Evolutionary conservation across 2,113 vertebrate genomes (phyloP), one percentile per base, ranked within the genome.

Genomic region (Syngnathus scovelli): DNA sequence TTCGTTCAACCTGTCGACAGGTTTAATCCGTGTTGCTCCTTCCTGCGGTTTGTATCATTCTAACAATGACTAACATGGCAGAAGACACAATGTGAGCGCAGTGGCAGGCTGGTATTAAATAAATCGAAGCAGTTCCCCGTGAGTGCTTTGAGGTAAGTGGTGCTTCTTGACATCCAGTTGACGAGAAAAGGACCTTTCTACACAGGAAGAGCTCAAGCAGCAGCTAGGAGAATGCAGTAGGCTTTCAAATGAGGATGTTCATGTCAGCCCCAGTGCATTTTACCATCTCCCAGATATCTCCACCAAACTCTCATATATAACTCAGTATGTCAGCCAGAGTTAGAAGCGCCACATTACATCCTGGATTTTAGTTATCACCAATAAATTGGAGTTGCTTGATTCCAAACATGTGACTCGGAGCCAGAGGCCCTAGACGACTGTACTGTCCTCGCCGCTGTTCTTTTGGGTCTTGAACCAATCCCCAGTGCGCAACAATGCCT

Each of bases 391-490:
- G 81, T 69, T 75, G 72, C 70, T 83, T 83, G 83, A 86, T 87
- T 86, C 74, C 69, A 58, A 72, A 79, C 21, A 60, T 69, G 74
- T 55, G 78, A 71, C 64, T 77, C 41, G 19, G 51, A 79, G 76
- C 71, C 55, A 71, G 75, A 65, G 68, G 68, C 16, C 64, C 78
- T 66, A 82, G 85, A 86, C 82, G 83, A 82, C 79, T 77, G 84
- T 76, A 84, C 79, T 78, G 86, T 77, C 79, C 83, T 85, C 77
- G 86, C 87, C 78, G 81, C 84, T 88, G 88, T 89, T 90, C 86
- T 89, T 87, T 91, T 90, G 90, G 86, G 85, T 88, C 85, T 89
- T 90, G 85, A 92, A 91, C 91, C 90, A 91, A 88, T 90, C 84
- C 87, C 91, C 76, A 46, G 83, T 86, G 89, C 88, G 89, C 88